Evolutionary conservation across 2,113 vertebrate genomes (phyloP), one percentile per base, ranked within the genome.

Genomic region (Gobio gobio): DNA sequence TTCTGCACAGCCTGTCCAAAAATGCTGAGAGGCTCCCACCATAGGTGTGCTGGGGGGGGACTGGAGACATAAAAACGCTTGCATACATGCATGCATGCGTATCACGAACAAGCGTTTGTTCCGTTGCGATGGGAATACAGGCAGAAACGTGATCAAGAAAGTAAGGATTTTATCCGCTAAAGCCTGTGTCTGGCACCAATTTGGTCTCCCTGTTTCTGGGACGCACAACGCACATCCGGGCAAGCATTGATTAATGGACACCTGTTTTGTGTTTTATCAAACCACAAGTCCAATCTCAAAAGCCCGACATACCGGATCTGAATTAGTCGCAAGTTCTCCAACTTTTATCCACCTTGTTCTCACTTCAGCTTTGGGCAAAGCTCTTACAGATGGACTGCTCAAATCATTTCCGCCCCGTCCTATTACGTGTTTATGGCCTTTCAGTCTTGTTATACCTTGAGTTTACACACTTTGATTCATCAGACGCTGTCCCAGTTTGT

Each of bases 1-100:
- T 95, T 26, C 86, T 95, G 78, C 89, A 92, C 75, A 93, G 90
- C 33, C 90, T 94, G 10, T 87, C 90, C n/a, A 94, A 91, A 88
- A 93, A 91, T 73, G 89, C 92, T 0, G 94, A 95, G 85, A 94
- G 91, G 88, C 40, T 90, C 66, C 88, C 86, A 10, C 93, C 79
- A 43, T 84, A 86, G 40, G 74, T 61, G 22, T 63, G 33, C 29
- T 29, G 29, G 29, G 29, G 29, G 29, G 66, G 14, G 51, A 45
- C 22, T 8, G 29, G 43, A 40, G 13, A 45, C 68, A 49, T 56
- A 20, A 40, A 47, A 51, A 73, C 56, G 22, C 49, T 3, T 58
- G 24, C 61, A 61, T 20, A 74, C 36, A 76, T 45, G 22, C 83
- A 76, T n/a, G 1, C 83, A 76, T n/a, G 1, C 73, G 12, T 75